Conservation (phyloP, 2,113 vertebrate species). For the Chaetorhynchus papuensis region DNA sequence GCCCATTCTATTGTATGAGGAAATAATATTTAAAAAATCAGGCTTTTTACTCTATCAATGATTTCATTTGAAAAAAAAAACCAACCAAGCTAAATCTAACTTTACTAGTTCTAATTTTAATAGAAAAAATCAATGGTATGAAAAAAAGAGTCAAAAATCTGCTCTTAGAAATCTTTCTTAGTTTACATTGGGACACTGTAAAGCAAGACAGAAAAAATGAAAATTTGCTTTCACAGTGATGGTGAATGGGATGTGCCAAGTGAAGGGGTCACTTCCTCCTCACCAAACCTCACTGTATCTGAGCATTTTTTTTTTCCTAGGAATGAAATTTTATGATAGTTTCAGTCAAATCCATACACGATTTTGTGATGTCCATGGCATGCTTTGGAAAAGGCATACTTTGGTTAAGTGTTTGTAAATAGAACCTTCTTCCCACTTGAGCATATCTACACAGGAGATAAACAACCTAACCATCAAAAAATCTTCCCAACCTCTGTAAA, state of each 20-base stretch:
- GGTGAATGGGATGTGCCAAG: background rate
- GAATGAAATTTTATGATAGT: background rate
- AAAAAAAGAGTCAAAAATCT: background rate
- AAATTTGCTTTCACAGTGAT: background rate
- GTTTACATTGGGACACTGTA: background rate
- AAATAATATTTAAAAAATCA: background rate
- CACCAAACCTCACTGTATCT: background rate
- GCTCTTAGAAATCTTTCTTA: background rate
- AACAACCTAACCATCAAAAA: background rate
- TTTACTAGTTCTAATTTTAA: background rate
- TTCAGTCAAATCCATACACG: background rate
- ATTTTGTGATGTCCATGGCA: background rate
- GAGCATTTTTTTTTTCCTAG: background rate
- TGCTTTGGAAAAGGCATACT: background rate
- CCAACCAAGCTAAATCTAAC: background rate
- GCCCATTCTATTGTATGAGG: background rate
- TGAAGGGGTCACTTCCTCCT: background rate
- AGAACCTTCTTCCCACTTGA: background rate
- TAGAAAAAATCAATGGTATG: background rate
- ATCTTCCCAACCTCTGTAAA: background rate
- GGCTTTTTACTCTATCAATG: fast-evolving
- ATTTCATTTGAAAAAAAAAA: background rate
- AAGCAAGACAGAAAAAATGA: background rate
- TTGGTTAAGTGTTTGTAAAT: background rate
- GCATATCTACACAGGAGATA: background rate